Conservation (phyloP, 2,797 vertebrate species). For the Pipistrellus pipistrellus region DNA sequence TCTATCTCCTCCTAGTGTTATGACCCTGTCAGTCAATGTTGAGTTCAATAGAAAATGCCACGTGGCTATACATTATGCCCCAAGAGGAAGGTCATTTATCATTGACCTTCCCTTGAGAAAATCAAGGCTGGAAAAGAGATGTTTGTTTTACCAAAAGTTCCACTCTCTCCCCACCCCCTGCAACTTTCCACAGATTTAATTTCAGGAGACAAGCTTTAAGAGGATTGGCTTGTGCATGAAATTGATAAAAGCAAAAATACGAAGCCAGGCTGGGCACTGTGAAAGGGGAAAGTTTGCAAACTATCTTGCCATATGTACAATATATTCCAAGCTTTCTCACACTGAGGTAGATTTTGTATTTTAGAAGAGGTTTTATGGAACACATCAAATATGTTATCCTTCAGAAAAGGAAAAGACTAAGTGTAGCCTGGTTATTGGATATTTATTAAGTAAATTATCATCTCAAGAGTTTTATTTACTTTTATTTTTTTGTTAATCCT, state of each 20-base stretch:
- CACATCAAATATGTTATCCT: conserved; percentile 21
- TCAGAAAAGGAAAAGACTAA: conserved; percentile 1
- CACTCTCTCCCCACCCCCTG: background rate
- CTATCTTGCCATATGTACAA: background rate
- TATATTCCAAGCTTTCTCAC: background rate
- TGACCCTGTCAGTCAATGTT: conserved; percentile 49
- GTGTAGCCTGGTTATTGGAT: background rate
- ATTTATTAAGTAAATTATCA: conserved; percentile 46
- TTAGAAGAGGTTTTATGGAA: background rate
- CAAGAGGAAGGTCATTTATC: conserved; percentile 62
- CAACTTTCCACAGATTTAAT: background rate
- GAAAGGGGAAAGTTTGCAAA: conserved; percentile 41
- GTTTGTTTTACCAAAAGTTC: conserved; percentile 25
- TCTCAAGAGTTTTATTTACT: conserved; percentile 20
- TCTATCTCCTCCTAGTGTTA: conserved; percentile 8
- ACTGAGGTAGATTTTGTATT: background rate
- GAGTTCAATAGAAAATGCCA: conserved; percentile 41
- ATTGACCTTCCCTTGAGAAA: conserved; percentile 57
- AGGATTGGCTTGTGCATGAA: background rate
- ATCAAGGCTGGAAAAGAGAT: conserved; percentile 43
- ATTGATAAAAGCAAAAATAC: background rate
- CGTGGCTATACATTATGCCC: conserved; percentile 36
- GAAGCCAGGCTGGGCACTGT: background rate
- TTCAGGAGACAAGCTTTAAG: conserved; percentile 27
- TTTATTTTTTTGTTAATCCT: no score